phyloP scores from a whole-genome alignment of 2,113 vertebrate species.

The Alouatta palliata region DNA sequence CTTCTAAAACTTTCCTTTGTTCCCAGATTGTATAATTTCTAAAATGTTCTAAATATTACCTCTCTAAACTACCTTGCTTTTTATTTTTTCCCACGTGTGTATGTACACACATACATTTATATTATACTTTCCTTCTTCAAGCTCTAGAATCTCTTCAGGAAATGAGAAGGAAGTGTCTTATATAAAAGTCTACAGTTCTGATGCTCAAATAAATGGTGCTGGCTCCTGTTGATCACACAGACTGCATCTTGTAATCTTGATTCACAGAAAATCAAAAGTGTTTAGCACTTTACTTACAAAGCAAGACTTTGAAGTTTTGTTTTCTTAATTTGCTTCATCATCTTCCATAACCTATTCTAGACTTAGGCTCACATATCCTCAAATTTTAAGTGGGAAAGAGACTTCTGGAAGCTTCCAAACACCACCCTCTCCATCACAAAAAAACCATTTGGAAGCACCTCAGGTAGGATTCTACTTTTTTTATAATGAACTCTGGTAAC shows the following conservation, averaged over 20 bases:
- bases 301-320: background rate
- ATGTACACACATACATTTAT: background rate
- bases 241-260: background rate
- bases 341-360: background rate
- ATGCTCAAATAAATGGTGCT: background rate
- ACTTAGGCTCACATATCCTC: background rate
- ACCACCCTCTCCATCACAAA: background rate
- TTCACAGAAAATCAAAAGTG: background rate
- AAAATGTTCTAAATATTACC: background rate
- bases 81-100: background rate
- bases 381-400: background rate
- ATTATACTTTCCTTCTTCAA: background rate
- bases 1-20: background rate
- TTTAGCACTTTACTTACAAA: background rate
- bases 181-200: background rate
- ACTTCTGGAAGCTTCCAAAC: slow-evolving; percentile 32
- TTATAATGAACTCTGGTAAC: background rate
- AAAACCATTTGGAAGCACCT: background rate
- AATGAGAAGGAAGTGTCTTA: background rate
- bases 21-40: background rate
- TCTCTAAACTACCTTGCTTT: background rate
- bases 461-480: slow-evolving; percentile 8
- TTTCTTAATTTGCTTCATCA: background rate
- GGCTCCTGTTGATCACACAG: background rate
- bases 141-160: background rate